Percentiles rank a stretch among this genome's conserved stretches.
Conservation (phyloP, 2,797 vertebrate species). For the Fistularia commersonii region DNA sequence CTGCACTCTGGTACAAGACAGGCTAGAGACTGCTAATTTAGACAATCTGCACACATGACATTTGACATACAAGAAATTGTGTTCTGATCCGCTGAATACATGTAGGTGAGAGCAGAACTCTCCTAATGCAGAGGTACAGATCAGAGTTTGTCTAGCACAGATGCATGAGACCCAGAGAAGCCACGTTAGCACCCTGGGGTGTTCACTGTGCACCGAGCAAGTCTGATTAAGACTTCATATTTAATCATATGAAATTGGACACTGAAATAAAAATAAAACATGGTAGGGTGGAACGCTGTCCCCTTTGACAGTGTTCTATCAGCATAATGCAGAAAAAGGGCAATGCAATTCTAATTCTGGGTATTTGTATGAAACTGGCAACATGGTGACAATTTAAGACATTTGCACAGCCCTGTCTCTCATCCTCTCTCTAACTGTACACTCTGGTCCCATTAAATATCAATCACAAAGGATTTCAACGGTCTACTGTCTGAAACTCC, state of each 20-base stretch:
- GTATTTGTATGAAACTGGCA: too few relatives aligned
- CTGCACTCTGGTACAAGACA: too few relatives aligned
- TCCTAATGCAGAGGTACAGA: constrained; percentile 77
- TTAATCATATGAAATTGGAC: background rate
- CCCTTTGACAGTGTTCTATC: background rate
- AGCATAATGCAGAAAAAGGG: background rate
- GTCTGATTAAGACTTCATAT: background rate
- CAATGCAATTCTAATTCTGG: too few relatives aligned
- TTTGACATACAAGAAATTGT: background rate
- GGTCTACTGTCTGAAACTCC: too few relatives aligned
- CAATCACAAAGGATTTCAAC: too few relatives aligned
- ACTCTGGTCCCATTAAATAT: too few relatives aligned
- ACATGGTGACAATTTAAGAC: too few relatives aligned
- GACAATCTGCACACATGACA: background rate
- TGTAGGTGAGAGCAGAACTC: constrained; percentile 57
- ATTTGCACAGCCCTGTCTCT: too few relatives aligned
- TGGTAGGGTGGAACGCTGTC: background rate
- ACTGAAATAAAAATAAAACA: too few relatives aligned
- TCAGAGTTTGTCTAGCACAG: constrained; percentile 86
- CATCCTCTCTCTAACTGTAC: too few relatives aligned
- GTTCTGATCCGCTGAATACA: constrained; percentile 89
- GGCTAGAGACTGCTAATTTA: too few relatives aligned
- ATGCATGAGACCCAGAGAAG: constrained; percentile 62
- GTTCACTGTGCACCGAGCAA: constrained; percentile 56
- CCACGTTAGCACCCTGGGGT: constrained; percentile 54